Base-by-base conservation (phyloP, 2,888 invertebrate species). In the Selenia dentaria region DNA sequence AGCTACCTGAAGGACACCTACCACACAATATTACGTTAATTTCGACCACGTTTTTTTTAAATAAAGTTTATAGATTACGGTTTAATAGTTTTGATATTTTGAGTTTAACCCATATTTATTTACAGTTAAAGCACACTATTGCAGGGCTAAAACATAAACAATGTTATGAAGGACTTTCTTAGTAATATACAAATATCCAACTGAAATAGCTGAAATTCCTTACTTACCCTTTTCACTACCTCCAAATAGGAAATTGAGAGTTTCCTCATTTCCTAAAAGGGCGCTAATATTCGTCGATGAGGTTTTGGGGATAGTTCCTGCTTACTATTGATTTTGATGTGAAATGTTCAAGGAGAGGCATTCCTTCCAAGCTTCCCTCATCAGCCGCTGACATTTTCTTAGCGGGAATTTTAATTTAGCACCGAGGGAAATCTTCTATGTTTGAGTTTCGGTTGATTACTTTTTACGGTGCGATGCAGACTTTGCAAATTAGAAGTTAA, bases 221-320 rank as follows among this genome's bases (percentile, higher is more conserved):
- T 44, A 46, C 47, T 45, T 57, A 58, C 54, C 58, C 59, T 55
- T 67, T 66, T 59, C 56, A 55, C 57, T 56, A 50, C 46, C 45
- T 53, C 49, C 53, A 54, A 55, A 48, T 52, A 54, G 58, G 57
- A 54, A 53, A 54, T 53, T 42, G 48, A 38, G 51, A 53, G 53
- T 56, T 61, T 67, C 70, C 62, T 64, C 64, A 67, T 67, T 59
- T 59, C 39, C 54, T 67, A 64, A 63, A 64, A 66, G 61, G 60
- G 51, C 51, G 57, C 58, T 63, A 67, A 71, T 71, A 67, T 67
- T 67, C 62, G 59, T 54, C 47, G 46, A 47, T 44, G 55, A 56
- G 46, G 42, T 53, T 54, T 60, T 43, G 49, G 43, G 11, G 32
- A 54, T 57, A 59, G 61, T 59, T 48, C 34, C 40, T 33, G 25